Conservation (phyloP, 2,797 vertebrate genomes). For the Chelidonichthys spinosus region DNA sequence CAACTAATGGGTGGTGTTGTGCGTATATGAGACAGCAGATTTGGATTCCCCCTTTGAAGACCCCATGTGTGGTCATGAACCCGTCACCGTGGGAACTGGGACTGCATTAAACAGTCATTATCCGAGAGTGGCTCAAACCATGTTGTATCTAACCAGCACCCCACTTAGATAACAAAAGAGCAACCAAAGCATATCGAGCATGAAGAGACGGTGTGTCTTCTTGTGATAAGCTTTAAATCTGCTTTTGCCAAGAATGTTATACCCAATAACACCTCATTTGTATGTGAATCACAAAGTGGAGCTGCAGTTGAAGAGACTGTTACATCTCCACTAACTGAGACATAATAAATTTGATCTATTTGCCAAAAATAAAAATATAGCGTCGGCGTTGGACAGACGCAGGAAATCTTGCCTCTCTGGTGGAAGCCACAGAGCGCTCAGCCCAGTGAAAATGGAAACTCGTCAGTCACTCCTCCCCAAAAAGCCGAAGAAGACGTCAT, state of each 20-base stretch:
- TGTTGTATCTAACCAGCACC: slow-evolving; percentile 71
- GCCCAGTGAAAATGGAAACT: slow-evolving; percentile 11
- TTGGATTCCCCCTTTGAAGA: slow-evolving; percentile 54
- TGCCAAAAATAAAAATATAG: neutral
- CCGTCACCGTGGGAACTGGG: slow-evolving; percentile 76
- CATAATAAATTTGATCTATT: slow-evolving; percentile 27
- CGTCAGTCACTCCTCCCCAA: slow-evolving; percentile 4
- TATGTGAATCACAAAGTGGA: slow-evolving; percentile 9
- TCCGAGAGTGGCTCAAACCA: slow-evolving; percentile 59
- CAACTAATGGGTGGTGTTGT: slow-evolving; percentile 48
- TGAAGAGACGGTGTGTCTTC: slow-evolving; percentile 47
- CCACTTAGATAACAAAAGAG: slow-evolving; percentile 63
- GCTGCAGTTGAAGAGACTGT: slow-evolving; percentile 2
- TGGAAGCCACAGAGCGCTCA: neutral
- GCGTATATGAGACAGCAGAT: slow-evolving; percentile 44
- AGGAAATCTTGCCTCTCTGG: slow-evolving; percentile 5
- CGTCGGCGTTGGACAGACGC: neutral
- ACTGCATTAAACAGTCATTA: slow-evolving; percentile 79
- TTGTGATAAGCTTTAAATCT: slow-evolving; percentile 49
- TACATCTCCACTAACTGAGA: slow-evolving; percentile 1
- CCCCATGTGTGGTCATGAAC: slow-evolving; percentile 70
- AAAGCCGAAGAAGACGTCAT: slow-evolving; percentile 19
- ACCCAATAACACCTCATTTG: slow-evolving; percentile 32
- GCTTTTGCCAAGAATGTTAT: slow-evolving; percentile 44
- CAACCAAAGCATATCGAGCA: slow-evolving; percentile 47